Percentiles rank a stretch among this genome's conserved stretches.
Evolutionary conservation across 2,888 invertebrate genomes (phyloP).

Genomic region (Mythimna ferrago): DNA sequence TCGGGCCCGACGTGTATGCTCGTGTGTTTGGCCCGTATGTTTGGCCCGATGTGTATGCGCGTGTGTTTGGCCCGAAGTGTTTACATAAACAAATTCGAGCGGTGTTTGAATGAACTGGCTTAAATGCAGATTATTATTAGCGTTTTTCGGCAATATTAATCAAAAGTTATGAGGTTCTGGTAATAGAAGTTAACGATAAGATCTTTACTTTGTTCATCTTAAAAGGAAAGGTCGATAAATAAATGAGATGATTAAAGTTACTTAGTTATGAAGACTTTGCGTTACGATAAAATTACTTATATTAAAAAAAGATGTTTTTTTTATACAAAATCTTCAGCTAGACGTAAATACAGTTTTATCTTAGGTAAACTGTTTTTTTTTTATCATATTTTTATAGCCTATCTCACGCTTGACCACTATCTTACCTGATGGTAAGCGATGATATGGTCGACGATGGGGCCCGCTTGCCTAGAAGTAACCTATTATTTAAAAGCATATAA

Average conservation of each 20-base stretch:
- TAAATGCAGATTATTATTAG: constrained; percentile 16
- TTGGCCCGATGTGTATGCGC: constrained; percentile 38
- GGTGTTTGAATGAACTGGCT: constrained; percentile 1
- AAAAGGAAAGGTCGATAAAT: not conserved
- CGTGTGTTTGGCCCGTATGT: constrained; percentile 13
- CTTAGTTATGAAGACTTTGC: no score
- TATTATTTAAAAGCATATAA: not conserved
- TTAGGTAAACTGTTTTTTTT: no score
- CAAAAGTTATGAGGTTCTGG: constrained; percentile 7
- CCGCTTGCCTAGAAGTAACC: no score
- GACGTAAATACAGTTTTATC: no score
- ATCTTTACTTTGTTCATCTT: not conserved
- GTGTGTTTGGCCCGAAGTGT: constrained; percentile 16
- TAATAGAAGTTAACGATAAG: constrained; percentile 4
- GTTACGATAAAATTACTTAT: no score
- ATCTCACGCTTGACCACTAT: no score
- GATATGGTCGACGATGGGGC: no score
- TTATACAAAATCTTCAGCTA: no score
- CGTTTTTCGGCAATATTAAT: constrained; percentile 3
- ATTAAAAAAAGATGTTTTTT: no score
- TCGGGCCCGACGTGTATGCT: constrained; percentile 52
- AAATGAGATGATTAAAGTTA: no score
- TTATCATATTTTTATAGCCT: no score
- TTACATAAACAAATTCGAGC: constrained; percentile 31
- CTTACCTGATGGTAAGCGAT: no score